Percentiles rank a stretch among this genome's conserved stretches.
phyloP scores from a whole-genome alignment of 2,797 vertebrate genomes.

The Podargus strigoides region DNA sequence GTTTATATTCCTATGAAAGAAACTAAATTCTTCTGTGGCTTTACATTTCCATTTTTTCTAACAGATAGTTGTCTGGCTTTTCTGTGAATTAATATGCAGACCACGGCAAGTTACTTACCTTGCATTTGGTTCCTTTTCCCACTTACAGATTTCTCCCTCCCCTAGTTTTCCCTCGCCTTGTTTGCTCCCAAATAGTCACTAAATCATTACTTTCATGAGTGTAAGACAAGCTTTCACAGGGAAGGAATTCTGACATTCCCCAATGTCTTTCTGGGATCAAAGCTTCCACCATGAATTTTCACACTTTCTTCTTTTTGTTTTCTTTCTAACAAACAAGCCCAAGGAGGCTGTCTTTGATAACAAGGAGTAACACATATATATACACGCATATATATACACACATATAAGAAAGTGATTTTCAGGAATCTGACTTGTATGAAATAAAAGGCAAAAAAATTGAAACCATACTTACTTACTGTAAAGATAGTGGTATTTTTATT shows the following conservation, averaged over 20 bases:
- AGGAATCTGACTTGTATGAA: neutral
- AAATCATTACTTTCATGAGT: neutral
- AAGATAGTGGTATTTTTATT: neutral
- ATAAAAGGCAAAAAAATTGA: neutral
- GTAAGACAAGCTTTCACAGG: neutral
- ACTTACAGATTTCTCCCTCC: neutral
- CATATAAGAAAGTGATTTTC: neutral
- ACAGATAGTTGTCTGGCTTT: neutral
- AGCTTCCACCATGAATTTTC: neutral
- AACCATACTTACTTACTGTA: neutral
- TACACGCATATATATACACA: too few species aligned
- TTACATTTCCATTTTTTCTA: neutral
- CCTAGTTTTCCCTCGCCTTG: rapidly evolving
- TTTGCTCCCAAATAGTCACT: neutral
- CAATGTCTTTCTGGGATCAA: neutral
- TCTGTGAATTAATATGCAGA: neutral
- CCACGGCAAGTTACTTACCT: neutral
- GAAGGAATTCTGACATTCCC: neutral
- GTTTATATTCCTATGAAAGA: neutral
- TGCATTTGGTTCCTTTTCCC: neutral
- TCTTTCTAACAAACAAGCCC: neutral
- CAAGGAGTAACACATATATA: neutral
- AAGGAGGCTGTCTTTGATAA: neutral
- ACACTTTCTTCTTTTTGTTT: neutral
- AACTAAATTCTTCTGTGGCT: neutral